Conservation (phyloP, 2,888 invertebrate species). For the Campopleginae sp. region DNA sequence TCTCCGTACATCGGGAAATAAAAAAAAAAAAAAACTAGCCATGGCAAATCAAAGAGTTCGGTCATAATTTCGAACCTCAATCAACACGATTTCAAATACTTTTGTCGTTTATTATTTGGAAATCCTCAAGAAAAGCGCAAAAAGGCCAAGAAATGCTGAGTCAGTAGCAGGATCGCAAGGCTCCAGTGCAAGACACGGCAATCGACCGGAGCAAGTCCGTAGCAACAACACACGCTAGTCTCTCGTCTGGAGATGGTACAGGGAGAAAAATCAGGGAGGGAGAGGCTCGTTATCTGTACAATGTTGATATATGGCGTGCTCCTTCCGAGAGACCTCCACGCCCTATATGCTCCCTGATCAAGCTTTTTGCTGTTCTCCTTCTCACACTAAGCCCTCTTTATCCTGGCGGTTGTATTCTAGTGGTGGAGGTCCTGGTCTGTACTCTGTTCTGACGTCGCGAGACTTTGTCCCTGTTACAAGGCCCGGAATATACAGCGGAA, state of each 20-base stretch:
- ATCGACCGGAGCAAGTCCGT: constrained; percentile 53
- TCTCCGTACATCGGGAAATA: background rate
- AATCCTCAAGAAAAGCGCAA: background rate
- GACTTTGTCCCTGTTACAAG: constrained; percentile 75
- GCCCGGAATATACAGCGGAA: constrained; percentile 48
- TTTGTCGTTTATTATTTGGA: background rate
- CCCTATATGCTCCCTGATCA: constrained; percentile 69
- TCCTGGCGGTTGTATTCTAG: constrained; percentile 43
- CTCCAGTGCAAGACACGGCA: constrained; percentile 22
- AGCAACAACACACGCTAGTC: constrained; percentile 80
- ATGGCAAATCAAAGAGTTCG: background rate
- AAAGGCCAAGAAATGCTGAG: constrained; percentile 4
- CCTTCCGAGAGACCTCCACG: constrained; percentile 62
- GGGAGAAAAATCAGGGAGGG: constrained; percentile 61
- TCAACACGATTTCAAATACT: background rate
- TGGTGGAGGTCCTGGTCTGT: constrained; percentile 35
- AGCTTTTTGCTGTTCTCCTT: constrained; percentile 78
- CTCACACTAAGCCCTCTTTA: constrained; percentile 61
- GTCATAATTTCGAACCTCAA: background rate
- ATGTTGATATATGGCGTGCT: constrained; percentile 82
- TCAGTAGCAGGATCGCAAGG: constrained; percentile 27
- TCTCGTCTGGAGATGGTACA: constrained; percentile 66
- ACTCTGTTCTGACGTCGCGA: constrained; percentile 23
- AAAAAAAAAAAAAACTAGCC: background rate
- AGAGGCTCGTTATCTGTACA: constrained; percentile 82